phyloP scores from a whole-genome alignment of 2,113 vertebrate genomes.

The Neolamprologus brichardi region DNA sequence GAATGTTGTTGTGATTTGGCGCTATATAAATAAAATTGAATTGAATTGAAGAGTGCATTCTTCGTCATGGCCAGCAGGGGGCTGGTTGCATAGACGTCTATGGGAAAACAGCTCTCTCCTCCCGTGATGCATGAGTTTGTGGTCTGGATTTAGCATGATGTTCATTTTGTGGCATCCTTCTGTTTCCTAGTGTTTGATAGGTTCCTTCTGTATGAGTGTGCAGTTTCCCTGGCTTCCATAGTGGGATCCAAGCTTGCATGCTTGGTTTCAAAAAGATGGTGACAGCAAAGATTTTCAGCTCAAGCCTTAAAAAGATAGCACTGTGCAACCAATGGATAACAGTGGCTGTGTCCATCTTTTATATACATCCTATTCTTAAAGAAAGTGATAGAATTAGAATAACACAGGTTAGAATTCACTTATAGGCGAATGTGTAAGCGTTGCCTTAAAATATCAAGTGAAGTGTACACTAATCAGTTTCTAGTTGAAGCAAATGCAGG shows the following conservation, averaged over 20 bases:
- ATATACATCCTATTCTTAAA: neutral
- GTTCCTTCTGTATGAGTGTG: neutral
- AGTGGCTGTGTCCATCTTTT: neutral
- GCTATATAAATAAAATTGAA: neutral
- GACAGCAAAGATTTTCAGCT: neutral
- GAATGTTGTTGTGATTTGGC: neutral
- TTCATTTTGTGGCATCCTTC: neutral
- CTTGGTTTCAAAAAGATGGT: neutral
- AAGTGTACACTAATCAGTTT: neutral
- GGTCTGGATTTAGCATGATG: neutral
- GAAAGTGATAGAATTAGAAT: neutral
- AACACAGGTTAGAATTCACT: neutral
- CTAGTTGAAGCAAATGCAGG: neutral
- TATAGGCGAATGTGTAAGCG: neutral
- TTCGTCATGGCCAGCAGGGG: neutral
- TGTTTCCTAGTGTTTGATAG: neutral
- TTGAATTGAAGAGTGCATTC: neutral
- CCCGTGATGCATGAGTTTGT: neutral
- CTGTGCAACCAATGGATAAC: neutral
- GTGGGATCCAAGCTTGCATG: neutral
- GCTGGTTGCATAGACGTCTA: neutral
- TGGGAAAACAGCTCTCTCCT: neutral
- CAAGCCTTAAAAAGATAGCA: neutral
- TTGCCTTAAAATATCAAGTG: neutral
- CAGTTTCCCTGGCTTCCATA: neutral